Base-by-base conservation (phyloP, 2,113 vertebrate species). In the Synchiropus splendidus region DNA sequence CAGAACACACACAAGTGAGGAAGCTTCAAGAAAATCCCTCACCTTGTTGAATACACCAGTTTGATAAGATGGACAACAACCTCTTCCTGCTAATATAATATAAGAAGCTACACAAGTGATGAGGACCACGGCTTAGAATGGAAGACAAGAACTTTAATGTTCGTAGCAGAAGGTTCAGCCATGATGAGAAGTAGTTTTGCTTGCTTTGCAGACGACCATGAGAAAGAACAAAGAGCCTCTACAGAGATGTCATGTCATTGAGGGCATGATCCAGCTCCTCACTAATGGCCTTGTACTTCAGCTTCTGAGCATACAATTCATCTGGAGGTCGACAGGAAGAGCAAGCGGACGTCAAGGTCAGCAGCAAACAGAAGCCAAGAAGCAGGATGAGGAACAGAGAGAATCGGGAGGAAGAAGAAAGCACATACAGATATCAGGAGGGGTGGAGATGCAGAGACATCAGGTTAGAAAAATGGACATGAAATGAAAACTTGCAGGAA, bases 281-380 rank as follows among this genome's bases (percentile, higher is more conserved):
- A 1, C 89, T 94, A 88, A 92, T 88, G 16, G 90, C 91, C 75
- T 91, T 94, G 87, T 90, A 90, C 83, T 94, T 94, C 69, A 94
- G 88, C 85, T 94, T 93, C 89, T 93, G 89, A 74, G 89, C 83
- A 1, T 92, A 92, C 10, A 95, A 77, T 76, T 94, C 88, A 1
- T 96, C 91, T 95, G 74, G 16, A 73, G 60, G 63, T 48, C 31
- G 53, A 67, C 72, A 75, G 73, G 46, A 74, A 54, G 70, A 36
- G 70, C 58, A 68, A 59, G 61, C 54, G 55, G 61, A 70, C 45
- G 51, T 27, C 62, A 69, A 60, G 63, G 61, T 73, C 74, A 77
- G 58, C 66, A 48, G 79, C 74, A 46, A 75, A 68, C 45, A 59
- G 73, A 70, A 74, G 32, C 61, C 4, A 2, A 51, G 16, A 73